Base-by-base conservation (phyloP, 2,797 vertebrate genomes). In the Echeneis naucrates region DNA sequence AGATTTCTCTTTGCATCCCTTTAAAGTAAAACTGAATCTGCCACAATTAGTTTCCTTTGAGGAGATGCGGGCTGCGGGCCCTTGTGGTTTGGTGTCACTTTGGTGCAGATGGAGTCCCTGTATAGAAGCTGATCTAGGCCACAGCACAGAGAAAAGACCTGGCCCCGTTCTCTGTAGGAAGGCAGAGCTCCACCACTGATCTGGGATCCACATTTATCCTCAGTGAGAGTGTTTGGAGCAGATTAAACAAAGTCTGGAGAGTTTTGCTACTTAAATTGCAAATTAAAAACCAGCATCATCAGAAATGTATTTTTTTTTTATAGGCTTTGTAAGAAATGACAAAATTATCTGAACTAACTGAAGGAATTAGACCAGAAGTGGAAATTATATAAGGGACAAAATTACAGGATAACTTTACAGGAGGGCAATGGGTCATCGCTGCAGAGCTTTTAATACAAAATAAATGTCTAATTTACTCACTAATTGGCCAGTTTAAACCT, bases 81-180 rank as follows among this genome's bases (percentile, higher is more conserved):
- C 64, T 11, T 54, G 86, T 80, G 85, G 59, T 79, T 78, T 61
- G 53, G 61, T 62, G 80, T 72, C 82, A 78, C 78, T 59, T 64
- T 11, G 56, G 51, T 75, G 67, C 75, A 86, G 77, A 85, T 72
- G 69, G 61, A 76, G 80, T 85, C 85, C 61, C 60, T 75, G 85
- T 85, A 77, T 66, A 84, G 83, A 77, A 78, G 77, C 65, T 74
- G 73, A 88, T 88, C 72, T 89, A 76, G 88, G 88, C 63, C 89
- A 80, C 63, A 35, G 82, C 85, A 72, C 84, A 83, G 81, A 76
- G 75, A 85, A 73, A 61, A 80, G 77, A 72, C 80, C 84, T 86
- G 84, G 68, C 87, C 89, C 54, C 33, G 13, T 84, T 88, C 81
- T 80, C 62, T 19, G 66, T 78, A 53, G 57, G 38, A 85, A 77